Conservation (phyloP, 2,888 invertebrate species). For the Trissolcus japonicus region DNA sequence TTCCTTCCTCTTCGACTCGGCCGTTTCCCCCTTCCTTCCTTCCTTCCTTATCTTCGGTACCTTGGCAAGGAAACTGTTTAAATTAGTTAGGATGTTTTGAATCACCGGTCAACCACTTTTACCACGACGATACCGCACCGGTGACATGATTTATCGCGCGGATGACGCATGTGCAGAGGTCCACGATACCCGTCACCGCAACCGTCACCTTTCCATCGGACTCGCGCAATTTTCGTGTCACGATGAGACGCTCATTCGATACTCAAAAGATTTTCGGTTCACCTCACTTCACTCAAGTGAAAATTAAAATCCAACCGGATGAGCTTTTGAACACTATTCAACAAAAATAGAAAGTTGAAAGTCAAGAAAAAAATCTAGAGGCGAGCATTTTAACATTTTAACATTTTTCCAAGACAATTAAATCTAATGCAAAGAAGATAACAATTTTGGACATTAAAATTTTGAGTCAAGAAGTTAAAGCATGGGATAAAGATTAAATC, state of each 20-base stretch:
- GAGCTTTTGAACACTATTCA: too few relatives aligned
- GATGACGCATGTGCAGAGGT: conserved; percentile 25
- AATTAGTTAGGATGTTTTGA: conserved; percentile 49
- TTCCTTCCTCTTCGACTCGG: not conserved
- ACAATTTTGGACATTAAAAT: too few relatives aligned
- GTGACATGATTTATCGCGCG: conserved; percentile 40
- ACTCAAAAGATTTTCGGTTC: not conserved
- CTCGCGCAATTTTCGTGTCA: conserved; percentile 10
- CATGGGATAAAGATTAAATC: too few relatives aligned
- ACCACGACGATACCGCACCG: conserved; percentile 22
- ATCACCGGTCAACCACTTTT: conserved; percentile 36
- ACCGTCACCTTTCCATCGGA: conserved; percentile 18
- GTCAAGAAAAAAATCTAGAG: too few relatives aligned
- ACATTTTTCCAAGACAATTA: too few relatives aligned
- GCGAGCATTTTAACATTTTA: too few relatives aligned
- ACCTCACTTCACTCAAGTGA: not conserved
- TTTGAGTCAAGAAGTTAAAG: too few relatives aligned
- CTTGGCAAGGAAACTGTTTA: conserved; percentile 29
- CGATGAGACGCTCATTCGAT: not conserved
- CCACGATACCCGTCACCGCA: conserved; percentile 10
- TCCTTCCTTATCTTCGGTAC: conserved; percentile 1
- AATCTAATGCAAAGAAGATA: too few relatives aligned
- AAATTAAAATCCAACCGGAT: too few relatives aligned
- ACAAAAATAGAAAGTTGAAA: too few relatives aligned
- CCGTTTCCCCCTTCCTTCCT: not conserved